A percentile compares a stretch with the other conserved stretches of the same genome.
Conservation (phyloP, 2,888 invertebrate species). For the Mellilla xanthometata region DNA sequence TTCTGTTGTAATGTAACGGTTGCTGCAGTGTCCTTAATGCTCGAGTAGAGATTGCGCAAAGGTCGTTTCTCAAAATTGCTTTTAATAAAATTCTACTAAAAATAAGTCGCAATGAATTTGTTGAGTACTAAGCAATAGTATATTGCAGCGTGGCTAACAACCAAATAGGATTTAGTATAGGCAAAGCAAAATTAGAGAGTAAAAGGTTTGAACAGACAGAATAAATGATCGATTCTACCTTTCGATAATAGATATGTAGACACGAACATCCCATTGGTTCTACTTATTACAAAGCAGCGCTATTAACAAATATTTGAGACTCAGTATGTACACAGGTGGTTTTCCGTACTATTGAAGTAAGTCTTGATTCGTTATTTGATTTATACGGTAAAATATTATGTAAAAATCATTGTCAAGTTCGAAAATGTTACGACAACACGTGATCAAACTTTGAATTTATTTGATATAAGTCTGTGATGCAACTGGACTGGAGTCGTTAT, state of each 20-base stretch:
- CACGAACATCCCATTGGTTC: slow-evolving; percentile 15
- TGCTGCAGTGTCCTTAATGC: slow-evolving; percentile 64
- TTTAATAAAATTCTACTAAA: slow-evolving; percentile 45
- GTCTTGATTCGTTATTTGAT: slow-evolving; percentile 24
- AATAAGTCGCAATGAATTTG: slow-evolving; percentile 40
- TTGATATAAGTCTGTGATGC: not conserved
- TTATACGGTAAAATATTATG: slow-evolving; percentile 13
- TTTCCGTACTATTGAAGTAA: slow-evolving; percentile 19
- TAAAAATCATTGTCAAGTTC: slow-evolving; percentile 16
- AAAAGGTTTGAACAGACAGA: slow-evolving; percentile 50
- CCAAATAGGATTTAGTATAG: too few species aligned
- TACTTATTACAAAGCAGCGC: slow-evolving; percentile 19
- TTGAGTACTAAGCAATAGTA: slow-evolving; percentile 28
- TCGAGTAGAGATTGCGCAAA: slow-evolving; percentile 64
- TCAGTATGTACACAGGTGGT: slow-evolving; percentile 27
- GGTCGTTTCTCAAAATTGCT: slow-evolving; percentile 61
- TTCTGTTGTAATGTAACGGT: slow-evolving; percentile 51
- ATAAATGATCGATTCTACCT: slow-evolving; percentile 35
- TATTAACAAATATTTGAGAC: slow-evolving; percentile 25
- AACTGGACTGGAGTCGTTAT: not conserved
- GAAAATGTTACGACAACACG: slow-evolving; percentile 6
- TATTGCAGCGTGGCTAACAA: too few species aligned
- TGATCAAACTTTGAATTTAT: slow-evolving; percentile 6
- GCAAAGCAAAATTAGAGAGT: too few species aligned
- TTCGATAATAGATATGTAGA: slow-evolving; percentile 26